Conservation (phyloP, 92 coral and sea anemone species). For the Actinernus sp. region DNA sequence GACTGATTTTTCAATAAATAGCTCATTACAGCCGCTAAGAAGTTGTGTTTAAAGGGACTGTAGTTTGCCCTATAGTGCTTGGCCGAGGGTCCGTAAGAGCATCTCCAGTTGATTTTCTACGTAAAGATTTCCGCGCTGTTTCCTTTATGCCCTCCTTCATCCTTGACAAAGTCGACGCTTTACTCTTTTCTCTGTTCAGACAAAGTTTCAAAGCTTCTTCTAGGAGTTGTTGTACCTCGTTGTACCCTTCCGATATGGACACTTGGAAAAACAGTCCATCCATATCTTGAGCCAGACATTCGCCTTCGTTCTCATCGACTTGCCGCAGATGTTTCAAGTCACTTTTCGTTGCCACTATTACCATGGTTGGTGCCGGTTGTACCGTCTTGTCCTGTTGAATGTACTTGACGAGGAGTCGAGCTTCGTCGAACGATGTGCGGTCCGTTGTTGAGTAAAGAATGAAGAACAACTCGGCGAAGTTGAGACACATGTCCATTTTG, state of each 20-base stretch:
- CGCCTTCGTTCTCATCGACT: conserved; percentile 88
- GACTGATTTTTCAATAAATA: no score
- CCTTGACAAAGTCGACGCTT: conserved; percentile 59
- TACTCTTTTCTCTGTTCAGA: conserved; percentile 62
- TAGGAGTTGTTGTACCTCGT: conserved; percentile 73
- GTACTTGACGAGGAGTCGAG: conserved; percentile 83
- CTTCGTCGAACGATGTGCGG: conserved; percentile 89
- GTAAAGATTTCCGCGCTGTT: conserved; percentile 71
- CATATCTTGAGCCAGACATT: conserved; percentile 76
- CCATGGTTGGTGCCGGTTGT: conserved; percentile 51
- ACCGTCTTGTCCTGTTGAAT: conserved; percentile 74
- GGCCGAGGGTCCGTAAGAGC: conserved; percentile 14
- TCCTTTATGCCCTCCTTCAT: conserved; percentile 80
- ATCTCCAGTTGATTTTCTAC: conserved; percentile 50
- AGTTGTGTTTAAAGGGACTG: no score
- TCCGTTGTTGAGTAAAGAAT: conserved; percentile 94
- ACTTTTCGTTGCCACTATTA: conserved; percentile 83
- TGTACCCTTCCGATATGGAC: conserved; percentile 79
- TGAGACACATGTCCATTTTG: conserved; percentile 81
- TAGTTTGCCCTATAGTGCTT: conserved; percentile 31
- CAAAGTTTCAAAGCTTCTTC: conserved; percentile 66
- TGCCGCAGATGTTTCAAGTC: conserved; percentile 78
- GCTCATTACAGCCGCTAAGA: no score
- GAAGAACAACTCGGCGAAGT: conserved; percentile 92
- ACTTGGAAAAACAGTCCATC: conserved; percentile 86